Base-by-base conservation (phyloP, 2,888 invertebrate genomes). In the Pomacea canaliculata region DNA sequence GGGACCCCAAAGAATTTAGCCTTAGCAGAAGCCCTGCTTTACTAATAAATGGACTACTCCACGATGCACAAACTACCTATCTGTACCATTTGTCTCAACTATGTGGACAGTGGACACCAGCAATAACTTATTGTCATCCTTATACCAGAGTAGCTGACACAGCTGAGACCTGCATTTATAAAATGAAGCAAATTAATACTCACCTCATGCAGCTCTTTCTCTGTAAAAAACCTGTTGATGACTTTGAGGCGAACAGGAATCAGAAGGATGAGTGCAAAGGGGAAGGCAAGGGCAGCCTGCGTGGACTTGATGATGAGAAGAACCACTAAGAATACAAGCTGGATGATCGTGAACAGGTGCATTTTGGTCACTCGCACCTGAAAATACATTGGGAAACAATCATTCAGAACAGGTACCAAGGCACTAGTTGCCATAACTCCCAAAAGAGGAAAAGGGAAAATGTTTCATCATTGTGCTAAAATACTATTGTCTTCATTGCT, bases 241-340 rank as follows among this genome's bases (percentile, higher is more conserved):
- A 94, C 93, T 62, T 88, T 89, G 84, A 95, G 93, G 80, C 98
- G 92, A 78, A 98, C 92, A 18, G 98, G 97, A 86, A 98, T 95
- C 94, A 97, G 95, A 81, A 97, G 91, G 70, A 89, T 85, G 71
- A 99, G 93, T 91, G 98, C 96, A 92, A 99, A 97, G 7, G 98
- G 98, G 90, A 98, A 95, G 23, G 96, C 96, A 78, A 98, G 93
- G 0, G 98, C 97, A 80, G 96, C 94, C 73, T 93, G 93, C 7
- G 97, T 96, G 27, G 96, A 96, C 91, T 98, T 98, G 37, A 98
- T 95, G 16, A 94, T 92, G 95, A 97, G 97, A 75, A 98, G 92
- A 46, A 95, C 83, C 1, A 93, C 93, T 84, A 98, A 93, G 85
- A 96, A 95, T 5, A 94, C 89, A 76, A 96, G 91, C 92, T 98